Evolutionary conservation across 2,797 vertebrate genomes (phyloP).

Genomic region (Oryzias dopingdopingensis): DNA sequence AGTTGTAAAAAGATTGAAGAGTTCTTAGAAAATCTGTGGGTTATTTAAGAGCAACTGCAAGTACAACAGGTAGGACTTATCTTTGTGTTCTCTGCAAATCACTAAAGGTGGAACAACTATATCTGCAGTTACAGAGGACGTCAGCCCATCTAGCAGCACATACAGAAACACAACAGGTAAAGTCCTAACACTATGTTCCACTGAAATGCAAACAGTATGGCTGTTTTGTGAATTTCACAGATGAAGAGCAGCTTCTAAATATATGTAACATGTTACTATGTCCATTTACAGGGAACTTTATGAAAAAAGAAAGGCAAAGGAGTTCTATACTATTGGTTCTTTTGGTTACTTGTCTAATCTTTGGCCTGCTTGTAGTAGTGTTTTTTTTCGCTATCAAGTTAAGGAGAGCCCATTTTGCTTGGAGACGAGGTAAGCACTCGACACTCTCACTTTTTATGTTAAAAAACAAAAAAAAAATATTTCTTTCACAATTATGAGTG

Average conservation of each 20-base stretch:
- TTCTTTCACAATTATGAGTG: too few species aligned
- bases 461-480: background rate
- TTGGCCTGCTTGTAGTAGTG: constrained; percentile 80
- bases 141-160: constrained; percentile 18
- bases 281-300: background rate
- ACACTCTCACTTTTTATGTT: background rate
- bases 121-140: constrained; percentile 19
- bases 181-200: background rate
- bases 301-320: background rate
- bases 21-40: too few species aligned
- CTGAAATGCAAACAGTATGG: background rate
- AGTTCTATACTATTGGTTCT: constrained; percentile 69
- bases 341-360: constrained; percentile 83
- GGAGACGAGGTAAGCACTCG: constrained; percentile 84
- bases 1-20: too few species aligned
- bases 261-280: background rate
- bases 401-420: constrained; percentile 80
- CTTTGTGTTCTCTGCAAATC: background rate
- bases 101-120: constrained; percentile 27
- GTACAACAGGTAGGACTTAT: background rate
- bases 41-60: background rate
- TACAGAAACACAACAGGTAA: constrained; percentile 49
- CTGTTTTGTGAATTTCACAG: background rate
- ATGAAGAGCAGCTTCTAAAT: background rate
- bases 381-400: constrained; percentile 84